These are phyloP conservation scores for Stenoptilia bipunctidactyla DNA, from an alignment of 2,888 invertebrate species.

Conservation along the genomic window DNA sequence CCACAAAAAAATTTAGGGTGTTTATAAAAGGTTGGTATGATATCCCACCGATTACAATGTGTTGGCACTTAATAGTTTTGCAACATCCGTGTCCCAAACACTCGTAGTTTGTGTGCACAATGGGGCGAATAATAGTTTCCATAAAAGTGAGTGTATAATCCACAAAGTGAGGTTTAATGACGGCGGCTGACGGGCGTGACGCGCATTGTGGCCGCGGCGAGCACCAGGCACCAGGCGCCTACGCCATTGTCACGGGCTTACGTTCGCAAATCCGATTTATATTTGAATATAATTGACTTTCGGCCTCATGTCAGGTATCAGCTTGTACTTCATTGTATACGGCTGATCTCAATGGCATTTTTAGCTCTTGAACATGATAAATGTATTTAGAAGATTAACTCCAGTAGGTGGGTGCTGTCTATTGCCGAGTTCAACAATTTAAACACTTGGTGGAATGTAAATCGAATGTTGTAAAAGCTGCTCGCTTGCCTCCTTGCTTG, in stretches of 20 bases:
- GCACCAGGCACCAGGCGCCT: slow-evolving; percentile 30
- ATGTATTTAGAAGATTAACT: slow-evolving; percentile 64
- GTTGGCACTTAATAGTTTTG: too few relatives aligned
- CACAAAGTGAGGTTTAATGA: slow-evolving; percentile 31
- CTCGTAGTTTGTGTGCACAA: neutral
- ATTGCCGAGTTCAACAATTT: neutral
- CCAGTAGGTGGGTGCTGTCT: slow-evolving; percentile 39
- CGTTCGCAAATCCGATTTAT: slow-evolving; percentile 70
- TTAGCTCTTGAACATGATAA: slow-evolving; percentile 66
- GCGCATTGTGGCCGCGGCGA: slow-evolving; percentile 17
- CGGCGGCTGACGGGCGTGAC: slow-evolving; percentile 25
- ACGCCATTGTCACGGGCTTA: slow-evolving; percentile 60
- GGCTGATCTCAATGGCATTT: slow-evolving; percentile 64
- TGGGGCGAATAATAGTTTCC: slow-evolving; percentile 12
- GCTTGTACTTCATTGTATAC: slow-evolving; percentile 55
- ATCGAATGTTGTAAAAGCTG: neutral
- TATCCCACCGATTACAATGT: too few relatives aligned
- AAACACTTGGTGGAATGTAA: neutral
- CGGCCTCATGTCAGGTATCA: slow-evolving; percentile 58
- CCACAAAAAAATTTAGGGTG: too few relatives aligned
- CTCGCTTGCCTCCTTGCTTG: neutral
- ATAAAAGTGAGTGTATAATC: slow-evolving; percentile 38
- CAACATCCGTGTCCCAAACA: too few relatives aligned
- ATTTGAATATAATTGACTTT: slow-evolving; percentile 72
- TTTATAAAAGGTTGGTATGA: too few relatives aligned